Evolutionary conservation across 64 coral and sea anemone species (phyloP).

Genomic region (Dendrophyllia cribrosa): DNA sequence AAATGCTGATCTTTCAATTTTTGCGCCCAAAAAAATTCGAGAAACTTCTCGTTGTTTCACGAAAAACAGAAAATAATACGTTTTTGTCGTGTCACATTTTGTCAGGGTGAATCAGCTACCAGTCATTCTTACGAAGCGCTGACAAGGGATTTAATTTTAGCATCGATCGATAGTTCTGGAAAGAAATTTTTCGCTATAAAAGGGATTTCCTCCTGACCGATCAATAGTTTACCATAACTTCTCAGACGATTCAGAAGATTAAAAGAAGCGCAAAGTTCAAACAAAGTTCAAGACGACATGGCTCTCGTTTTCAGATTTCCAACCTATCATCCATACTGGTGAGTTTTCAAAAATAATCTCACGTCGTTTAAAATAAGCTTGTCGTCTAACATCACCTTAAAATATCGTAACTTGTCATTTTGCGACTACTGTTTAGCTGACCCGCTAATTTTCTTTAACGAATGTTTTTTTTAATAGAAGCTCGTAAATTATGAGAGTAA

Average conservation of each 20-base stretch:
- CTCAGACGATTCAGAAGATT: neutral
- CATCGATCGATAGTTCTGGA: neutral
- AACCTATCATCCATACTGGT: constrained; percentile 12
- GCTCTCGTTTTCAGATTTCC: constrained; percentile 20
- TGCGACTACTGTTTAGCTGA: no score
- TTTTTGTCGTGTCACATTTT: constrained; percentile 20
- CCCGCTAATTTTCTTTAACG: no score
- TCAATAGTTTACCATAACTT: neutral
- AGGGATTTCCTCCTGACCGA: neutral
- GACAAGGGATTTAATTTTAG: constrained; percentile 30
- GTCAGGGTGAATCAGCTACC: neutral
- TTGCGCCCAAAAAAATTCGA: no score
- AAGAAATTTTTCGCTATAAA: neutral
- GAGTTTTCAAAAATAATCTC: neutral
- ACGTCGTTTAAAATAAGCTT: no score
- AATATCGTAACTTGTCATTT: no score
- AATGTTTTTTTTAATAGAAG: no score
- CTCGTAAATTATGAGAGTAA: no score
- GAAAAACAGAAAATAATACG: neutral
- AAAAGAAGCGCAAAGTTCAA: neutral
- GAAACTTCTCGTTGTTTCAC: neutral
- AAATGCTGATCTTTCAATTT: constrained; percentile 12
- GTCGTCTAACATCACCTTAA: no score
- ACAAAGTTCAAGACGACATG: constrained; percentile 23
- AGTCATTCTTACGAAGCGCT: constrained; percentile 32